Evolutionary conservation across 2,797 vertebrate genomes (phyloP).

Genomic region (Spinibarbus caldwelli): DNA sequence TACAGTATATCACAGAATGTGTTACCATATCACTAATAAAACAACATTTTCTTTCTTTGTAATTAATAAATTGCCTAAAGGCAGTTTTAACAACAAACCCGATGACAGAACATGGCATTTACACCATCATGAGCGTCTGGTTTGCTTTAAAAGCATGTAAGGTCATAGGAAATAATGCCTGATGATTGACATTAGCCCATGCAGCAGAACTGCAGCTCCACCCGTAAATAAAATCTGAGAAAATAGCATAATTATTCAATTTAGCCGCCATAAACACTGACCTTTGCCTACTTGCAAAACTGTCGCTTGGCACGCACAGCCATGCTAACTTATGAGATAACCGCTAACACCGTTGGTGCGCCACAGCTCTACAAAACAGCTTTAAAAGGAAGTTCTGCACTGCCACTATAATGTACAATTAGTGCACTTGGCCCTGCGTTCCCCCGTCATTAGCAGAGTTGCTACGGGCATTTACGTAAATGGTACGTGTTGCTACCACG

Average conservation of each 20-base stretch:
- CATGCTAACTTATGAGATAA: slow-evolving; percentile 35
- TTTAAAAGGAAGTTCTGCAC: slow-evolving; percentile 18
- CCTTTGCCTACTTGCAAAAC: slow-evolving; percentile 30
- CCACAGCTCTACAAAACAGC: slow-evolving; percentile 24
- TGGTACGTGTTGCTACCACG: slow-evolving; percentile 15
- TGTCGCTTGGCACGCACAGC: slow-evolving; percentile 20
- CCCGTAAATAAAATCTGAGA: background rate
- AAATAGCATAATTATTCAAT: slow-evolving; percentile 33
- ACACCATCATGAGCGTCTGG: background rate
- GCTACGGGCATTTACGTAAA: slow-evolving; percentile 33
- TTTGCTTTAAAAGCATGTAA: slow-evolving; percentile 10
- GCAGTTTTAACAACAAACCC: background rate
- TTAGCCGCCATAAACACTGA: slow-evolving; percentile 35
- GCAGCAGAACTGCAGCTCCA: slow-evolving; percentile 19
- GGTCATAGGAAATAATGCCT: slow-evolving; percentile 15
- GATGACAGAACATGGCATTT: background rate
- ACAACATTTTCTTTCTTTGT: background rate
- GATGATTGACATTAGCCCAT: slow-evolving; percentile 34
- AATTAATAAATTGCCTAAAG: background rate
- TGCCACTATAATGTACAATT: slow-evolving; percentile 28
- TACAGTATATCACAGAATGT: background rate
- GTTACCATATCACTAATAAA: background rate
- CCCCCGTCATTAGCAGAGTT: slow-evolving; percentile 27
- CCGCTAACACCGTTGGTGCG: slow-evolving; percentile 7
- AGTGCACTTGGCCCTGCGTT: background rate